phyloP scores from a whole-genome alignment of 2,888 invertebrate species.

The Agrypnus murinus region DNA sequence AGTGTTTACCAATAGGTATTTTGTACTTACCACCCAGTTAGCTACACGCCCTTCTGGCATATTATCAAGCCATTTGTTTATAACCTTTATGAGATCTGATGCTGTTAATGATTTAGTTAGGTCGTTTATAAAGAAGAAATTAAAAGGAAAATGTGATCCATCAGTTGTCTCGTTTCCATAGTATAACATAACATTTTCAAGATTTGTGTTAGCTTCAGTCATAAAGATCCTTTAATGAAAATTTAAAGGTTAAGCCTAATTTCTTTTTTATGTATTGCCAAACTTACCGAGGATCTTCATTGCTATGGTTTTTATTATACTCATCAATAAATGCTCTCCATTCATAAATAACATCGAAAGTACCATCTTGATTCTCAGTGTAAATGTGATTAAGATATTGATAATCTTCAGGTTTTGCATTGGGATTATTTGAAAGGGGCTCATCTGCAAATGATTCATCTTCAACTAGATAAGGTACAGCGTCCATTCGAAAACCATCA shows the following conservation, averaged over 20 bases:
- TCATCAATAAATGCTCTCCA: conserved; percentile 79
- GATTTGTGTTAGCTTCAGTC: conserved; percentile 82
- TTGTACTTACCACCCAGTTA: conserved; percentile 79
- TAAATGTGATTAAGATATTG: conserved; percentile 77
- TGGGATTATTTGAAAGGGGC: conserved; percentile 62
- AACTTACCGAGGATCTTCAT: conserved; percentile 66
- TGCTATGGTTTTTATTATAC: conserved; percentile 67
- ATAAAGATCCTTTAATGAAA: conserved; percentile 77
- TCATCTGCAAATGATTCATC: conserved; percentile 68
- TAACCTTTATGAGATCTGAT: conserved; percentile 75
- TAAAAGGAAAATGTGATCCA: conserved; percentile 86
- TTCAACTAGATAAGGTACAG: conserved; percentile 75
- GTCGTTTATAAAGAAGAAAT: conserved; percentile 81
- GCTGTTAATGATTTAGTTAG: conserved; percentile 76
- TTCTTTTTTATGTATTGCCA: not conserved
- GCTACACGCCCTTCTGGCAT: conserved; percentile 77
- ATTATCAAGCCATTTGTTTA: conserved; percentile 79
- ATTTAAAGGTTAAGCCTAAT: not conserved
- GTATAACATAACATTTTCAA: conserved; percentile 77
- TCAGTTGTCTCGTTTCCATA: conserved; percentile 73
- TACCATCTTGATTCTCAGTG: conserved; percentile 75
- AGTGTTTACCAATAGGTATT: not conserved
- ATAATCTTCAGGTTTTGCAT: conserved; percentile 69
- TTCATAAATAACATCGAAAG: conserved; percentile 78
- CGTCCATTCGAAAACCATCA: conserved; percentile 91